These are phyloP conservation scores for Elysia crispata DNA, from an alignment of 2,888 invertebrate species.

Conservation along the genomic window DNA sequence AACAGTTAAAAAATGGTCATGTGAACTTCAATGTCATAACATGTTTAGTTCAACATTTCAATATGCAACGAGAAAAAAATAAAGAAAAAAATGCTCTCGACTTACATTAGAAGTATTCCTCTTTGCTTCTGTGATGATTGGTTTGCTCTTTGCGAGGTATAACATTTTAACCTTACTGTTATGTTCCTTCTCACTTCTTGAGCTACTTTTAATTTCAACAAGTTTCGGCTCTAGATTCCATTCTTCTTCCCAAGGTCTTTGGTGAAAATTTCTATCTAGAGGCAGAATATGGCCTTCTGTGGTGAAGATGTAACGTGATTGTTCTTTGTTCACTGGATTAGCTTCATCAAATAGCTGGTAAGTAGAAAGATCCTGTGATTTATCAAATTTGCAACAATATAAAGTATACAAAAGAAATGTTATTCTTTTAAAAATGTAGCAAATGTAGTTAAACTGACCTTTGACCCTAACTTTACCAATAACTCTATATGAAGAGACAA, in stretches of 20 bases:
- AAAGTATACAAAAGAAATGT: conserved; percentile 79
- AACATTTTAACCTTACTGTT: background rate
- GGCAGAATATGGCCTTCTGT: conserved; percentile 83
- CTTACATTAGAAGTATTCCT: conserved; percentile 64
- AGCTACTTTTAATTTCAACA: background rate
- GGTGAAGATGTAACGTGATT: conserved; percentile 80
- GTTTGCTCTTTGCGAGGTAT: conserved; percentile 11
- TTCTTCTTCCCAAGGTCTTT: conserved; percentile 57
- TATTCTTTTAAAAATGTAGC: no score
- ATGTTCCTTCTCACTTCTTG: background rate
- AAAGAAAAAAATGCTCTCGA: conserved; percentile 20
- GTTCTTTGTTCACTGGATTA: conserved; percentile 81
- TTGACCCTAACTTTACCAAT: no score
- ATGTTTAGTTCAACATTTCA: background rate
- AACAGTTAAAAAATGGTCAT: no score
- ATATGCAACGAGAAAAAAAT: background rate
- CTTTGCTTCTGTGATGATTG: conserved; percentile 60
- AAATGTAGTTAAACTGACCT: no score
- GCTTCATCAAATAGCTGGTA: conserved; percentile 82
- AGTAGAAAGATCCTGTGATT: conserved; percentile 80
- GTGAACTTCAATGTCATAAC: background rate
- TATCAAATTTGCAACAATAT: conserved; percentile 83
- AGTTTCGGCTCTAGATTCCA: background rate
- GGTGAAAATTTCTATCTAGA: conserved; percentile 69
- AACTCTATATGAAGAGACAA: no score